These are phyloP conservation scores for Hormiphora californensis DNA, from an alignment of 37 sponge, comb jelly and placozoan genomes.

Conservation along the genomic window DNA sequence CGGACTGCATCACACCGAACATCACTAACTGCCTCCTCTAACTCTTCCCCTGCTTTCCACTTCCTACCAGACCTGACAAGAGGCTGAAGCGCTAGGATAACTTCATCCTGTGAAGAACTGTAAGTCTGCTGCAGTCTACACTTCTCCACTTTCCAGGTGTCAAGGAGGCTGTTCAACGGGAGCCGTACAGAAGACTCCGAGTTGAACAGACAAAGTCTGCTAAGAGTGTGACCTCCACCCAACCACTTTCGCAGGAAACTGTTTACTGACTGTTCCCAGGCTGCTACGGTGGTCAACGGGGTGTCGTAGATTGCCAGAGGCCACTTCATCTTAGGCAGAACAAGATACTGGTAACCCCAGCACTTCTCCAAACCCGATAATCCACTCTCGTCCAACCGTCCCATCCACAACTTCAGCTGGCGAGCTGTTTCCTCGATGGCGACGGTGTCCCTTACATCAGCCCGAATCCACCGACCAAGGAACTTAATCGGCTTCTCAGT, in stretches of 20 bases:
- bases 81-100: no score
- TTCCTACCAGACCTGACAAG: no score
- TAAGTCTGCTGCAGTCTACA: no score
- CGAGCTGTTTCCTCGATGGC: not conserved
- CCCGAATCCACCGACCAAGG: not conserved
- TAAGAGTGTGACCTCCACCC: no score
- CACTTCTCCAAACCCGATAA: not conserved
- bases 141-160: no score
- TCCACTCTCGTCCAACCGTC: not conserved
- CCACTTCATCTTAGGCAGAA: slow-evolving; percentile 4
- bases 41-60: no score
- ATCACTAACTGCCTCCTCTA: no score
- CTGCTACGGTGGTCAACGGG: not conserved
- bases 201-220: not conserved
- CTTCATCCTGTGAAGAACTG: no score
- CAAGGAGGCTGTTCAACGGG: no score
- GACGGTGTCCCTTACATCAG: not conserved
- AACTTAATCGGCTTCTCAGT: not conserved
- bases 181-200: no score
- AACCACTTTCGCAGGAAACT: not conserved
- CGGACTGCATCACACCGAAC: no score
- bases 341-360: slow-evolving; percentile 5
- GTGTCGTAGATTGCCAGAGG: slow-evolving; percentile 2
- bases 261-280: not conserved
- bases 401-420: not conserved